A percentile compares a stretch with the other conserved stretches of the same genome.
Evolutionary conservation across 2,888 invertebrate genomes (phyloP).

Genomic region (Sphinx pinastri): DNA sequence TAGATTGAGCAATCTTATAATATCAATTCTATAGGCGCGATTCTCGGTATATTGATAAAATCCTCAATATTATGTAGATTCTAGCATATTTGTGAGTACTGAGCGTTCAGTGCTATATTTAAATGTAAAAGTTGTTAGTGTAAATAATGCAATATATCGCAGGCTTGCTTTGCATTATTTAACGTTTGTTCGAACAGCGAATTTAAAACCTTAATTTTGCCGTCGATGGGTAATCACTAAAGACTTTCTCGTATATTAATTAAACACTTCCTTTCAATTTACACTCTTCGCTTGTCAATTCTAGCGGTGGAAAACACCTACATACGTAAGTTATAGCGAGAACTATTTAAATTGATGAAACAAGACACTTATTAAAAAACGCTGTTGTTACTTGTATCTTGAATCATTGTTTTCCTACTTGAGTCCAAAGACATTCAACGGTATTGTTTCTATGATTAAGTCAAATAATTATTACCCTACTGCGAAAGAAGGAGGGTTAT

Average conservation of each 20-base stretch:
- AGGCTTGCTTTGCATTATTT: slow-evolving; percentile 17
- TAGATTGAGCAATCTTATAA: too few species aligned
- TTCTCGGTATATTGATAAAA: too few species aligned
- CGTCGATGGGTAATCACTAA: not conserved
- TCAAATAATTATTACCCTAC: too few species aligned
- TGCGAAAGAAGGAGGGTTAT: too few species aligned
- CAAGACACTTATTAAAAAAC: not conserved
- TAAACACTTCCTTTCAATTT: slow-evolving; percentile 11
- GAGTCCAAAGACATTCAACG: too few species aligned
- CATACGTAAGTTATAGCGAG: not conserved
- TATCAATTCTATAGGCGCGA: too few species aligned
- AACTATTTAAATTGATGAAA: not conserved
- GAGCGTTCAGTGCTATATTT: not conserved
- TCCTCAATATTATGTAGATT: too few species aligned
- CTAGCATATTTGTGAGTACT: not conserved
- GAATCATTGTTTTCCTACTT: too few species aligned
- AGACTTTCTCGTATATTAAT: slow-evolving; percentile 19
- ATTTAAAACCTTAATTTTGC: slow-evolving; percentile 6
- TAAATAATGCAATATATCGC: slow-evolving; percentile 14
- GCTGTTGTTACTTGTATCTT: too few species aligned
- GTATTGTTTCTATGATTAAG: too few species aligned
- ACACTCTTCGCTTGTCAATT: not conserved
- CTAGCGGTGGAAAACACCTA: too few species aligned
- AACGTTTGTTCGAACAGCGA: slow-evolving; percentile 12
- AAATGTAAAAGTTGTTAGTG: slow-evolving; percentile 19